phyloP scores from a whole-genome alignment of 2,113 vertebrate genomes.

The Alectura lathami region DNA sequence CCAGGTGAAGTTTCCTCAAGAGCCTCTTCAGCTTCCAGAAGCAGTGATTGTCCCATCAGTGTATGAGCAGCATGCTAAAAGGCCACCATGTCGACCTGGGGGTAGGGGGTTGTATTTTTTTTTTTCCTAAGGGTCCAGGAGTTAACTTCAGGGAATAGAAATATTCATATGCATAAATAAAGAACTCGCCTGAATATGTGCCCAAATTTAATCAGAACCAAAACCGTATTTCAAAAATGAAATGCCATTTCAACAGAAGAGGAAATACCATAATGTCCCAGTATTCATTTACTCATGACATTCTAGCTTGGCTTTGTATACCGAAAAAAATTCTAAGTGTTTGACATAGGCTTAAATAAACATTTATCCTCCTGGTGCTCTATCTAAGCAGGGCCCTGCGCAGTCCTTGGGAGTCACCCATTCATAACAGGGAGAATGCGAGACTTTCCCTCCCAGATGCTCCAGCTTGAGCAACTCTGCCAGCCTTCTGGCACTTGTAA shows the following conservation, averaged over 20 bases:
- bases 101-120: background rate
- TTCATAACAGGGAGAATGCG: conserved; percentile 40
- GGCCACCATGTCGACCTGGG: too few species aligned
- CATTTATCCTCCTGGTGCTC: conserved; percentile 41
- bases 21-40: background rate
- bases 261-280: conserved; percentile 50
- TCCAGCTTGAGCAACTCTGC: background rate
- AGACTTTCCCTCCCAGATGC: conserved; percentile 5
- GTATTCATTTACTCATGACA: conserved; percentile 52
- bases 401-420: conserved; percentile 30
- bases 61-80: background rate
- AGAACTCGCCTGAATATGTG: conserved; percentile 19
- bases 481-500: background rate
- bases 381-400: conserved; percentile 26
- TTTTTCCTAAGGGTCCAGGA: background rate
- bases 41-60: background rate
- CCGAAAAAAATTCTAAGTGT: conserved; percentile 52
- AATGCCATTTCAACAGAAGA: conserved; percentile 35
- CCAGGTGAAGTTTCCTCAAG: background rate
- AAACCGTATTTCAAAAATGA: background rate
- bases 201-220: conserved; percentile 53
- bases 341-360: conserved; percentile 54
- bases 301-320: conserved; percentile 41
- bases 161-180: background rate
- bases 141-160: background rate